These are phyloP conservation scores for Ramphastos sulfuratus DNA, from an alignment of 2,113 vertebrate species.

Conservation along the genomic window DNA sequence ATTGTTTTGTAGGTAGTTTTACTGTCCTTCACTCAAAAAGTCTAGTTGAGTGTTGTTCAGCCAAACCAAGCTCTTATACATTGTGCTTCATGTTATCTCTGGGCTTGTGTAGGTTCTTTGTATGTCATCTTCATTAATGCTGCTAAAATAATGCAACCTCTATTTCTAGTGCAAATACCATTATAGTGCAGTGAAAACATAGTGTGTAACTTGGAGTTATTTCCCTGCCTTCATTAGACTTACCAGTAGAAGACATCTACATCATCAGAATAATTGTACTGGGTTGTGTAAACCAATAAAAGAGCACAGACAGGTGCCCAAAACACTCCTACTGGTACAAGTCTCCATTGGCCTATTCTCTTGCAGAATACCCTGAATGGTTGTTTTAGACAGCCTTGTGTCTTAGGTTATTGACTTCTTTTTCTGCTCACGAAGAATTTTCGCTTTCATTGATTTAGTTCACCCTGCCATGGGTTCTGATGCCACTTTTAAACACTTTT, in stretches of 20 bases:
- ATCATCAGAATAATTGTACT: background rate
- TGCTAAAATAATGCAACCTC: background rate
- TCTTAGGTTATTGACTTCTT: background rate
- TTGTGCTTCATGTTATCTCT: rapidly evolving
- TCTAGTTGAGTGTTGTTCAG: background rate
- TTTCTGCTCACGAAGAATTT: background rate
- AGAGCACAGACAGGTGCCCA: rapidly evolving
- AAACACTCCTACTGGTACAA: background rate
- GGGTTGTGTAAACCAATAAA: background rate
- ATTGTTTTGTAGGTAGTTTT: background rate
- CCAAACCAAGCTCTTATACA: background rate
- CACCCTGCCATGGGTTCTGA: background rate
- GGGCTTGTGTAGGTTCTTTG: background rate
- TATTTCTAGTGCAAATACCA: background rate
- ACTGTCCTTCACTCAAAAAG: background rate
- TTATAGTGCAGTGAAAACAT: background rate
- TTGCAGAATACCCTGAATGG: background rate
- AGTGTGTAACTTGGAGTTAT: background rate
- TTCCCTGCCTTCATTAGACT: background rate
- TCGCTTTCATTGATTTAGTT: background rate
- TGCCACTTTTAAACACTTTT: background rate
- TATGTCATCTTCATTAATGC: background rate
- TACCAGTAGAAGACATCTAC: background rate
- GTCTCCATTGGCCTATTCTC: background rate
- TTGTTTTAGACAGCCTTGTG: background rate